A percentile compares a stretch with the other conserved stretches of the same genome.
phyloP scores from a whole-genome alignment of 2,113 vertebrate species.

The Rhinopomastus cyanomelas region DNA sequence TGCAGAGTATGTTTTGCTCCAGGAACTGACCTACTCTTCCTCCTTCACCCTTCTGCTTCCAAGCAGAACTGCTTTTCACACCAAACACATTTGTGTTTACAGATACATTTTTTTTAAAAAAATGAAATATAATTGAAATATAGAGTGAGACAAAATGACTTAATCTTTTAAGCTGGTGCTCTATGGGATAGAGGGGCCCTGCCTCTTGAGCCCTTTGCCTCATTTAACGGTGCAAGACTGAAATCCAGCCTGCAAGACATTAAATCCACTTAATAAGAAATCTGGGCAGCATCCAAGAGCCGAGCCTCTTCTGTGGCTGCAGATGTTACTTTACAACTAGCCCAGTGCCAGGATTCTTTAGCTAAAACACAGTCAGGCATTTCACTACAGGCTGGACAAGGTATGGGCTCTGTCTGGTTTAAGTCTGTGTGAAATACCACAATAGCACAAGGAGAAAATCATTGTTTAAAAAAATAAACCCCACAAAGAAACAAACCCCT shows the following conservation, averaged over 20 bases:
- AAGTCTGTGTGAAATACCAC: neutral
- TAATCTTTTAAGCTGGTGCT: slow-evolving; percentile 50
- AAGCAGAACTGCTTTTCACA: neutral
- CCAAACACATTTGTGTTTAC: slow-evolving; percentile 1
- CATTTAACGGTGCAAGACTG: slow-evolving; percentile 23
- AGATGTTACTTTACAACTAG: neutral
- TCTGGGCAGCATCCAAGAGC: slow-evolving; percentile 13
- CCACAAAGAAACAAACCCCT: neutral
- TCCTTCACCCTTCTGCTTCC: neutral
- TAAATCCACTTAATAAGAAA: slow-evolving; percentile 40
- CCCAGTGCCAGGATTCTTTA: neutral
- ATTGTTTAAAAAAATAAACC: neutral
- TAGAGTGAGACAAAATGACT: slow-evolving; percentile 23
- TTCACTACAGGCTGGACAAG: neutral
- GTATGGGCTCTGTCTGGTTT: neutral
- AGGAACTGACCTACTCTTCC: neutral
- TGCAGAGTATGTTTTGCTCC: neutral
- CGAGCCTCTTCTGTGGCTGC: neutral
- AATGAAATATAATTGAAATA: slow-evolving; percentile 21
- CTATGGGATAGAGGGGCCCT: slow-evolving; percentile 13
- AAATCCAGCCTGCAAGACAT: slow-evolving; percentile 36
- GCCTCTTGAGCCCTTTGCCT: slow-evolving; percentile 37
- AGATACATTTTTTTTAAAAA: slow-evolving; percentile 19
- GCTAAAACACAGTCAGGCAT: neutral
- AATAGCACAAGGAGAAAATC: neutral